Conservation (phyloP, 2,888 invertebrate species). For the Kuschelorhynchus macadamiae region DNA sequence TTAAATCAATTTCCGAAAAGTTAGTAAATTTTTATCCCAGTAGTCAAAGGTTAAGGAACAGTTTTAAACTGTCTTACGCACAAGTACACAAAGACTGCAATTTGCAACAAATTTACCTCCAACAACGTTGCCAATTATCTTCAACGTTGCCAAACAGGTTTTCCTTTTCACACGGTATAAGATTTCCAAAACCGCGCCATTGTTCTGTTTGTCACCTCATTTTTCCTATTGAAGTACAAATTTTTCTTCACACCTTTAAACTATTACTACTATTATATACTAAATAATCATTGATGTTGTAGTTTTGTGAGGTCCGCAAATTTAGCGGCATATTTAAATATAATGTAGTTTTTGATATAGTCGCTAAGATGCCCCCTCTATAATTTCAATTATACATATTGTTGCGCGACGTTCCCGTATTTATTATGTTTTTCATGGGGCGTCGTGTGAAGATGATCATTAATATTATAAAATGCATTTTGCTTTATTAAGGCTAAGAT, state of each 20-base stretch:
- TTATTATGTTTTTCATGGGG: constrained; percentile 28
- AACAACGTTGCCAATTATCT: constrained; percentile 39
- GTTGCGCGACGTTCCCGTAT: constrained; percentile 48
- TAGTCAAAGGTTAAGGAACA: constrained; percentile 30
- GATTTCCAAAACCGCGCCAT: constrained; percentile 20
- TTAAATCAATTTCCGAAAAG: constrained; percentile 25
- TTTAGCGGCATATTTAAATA: constrained; percentile 53
- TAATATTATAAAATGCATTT: constrained; percentile 28
- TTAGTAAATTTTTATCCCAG: constrained; percentile 23
- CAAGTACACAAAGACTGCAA: constrained; percentile 48
- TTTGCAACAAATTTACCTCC: constrained; percentile 47
- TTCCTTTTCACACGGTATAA: constrained; percentile 12
- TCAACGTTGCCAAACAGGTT: constrained; percentile 41
- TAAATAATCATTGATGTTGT: constrained; percentile 66
- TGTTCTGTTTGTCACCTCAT: constrained; percentile 56
- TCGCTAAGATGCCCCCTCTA: constrained; percentile 67
- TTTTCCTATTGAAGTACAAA: constrained; percentile 68
- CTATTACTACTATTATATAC: constrained; percentile 59
- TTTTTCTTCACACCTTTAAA: constrained; percentile 56
- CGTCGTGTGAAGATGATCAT: constrained; percentile 17
- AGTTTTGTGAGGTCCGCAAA: constrained; percentile 60
- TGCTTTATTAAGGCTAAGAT: too few species aligned
- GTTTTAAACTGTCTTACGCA: constrained; percentile 32
- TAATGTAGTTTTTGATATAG: constrained; percentile 54
- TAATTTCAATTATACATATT: constrained; percentile 66